These are phyloP conservation scores for Steinernema hermaphroditum DNA, from an alignment of 2,888 invertebrate species.

Conservation along the genomic window DNA sequence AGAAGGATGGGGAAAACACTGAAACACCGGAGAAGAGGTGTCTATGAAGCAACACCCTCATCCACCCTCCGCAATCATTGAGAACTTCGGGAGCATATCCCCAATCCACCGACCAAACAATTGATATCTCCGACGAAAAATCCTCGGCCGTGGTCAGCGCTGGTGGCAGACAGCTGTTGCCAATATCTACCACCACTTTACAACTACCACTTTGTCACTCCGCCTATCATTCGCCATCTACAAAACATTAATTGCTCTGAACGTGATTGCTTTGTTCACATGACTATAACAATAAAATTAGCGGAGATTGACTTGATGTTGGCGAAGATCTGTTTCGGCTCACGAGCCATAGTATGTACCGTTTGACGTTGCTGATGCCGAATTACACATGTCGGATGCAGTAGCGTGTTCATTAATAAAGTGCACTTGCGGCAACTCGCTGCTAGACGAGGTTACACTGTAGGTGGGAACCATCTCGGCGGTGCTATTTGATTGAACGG, in stretches of 20 bases:
- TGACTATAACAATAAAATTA: neutral
- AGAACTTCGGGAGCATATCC: neutral
- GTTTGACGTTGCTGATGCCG: neutral
- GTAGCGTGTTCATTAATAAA: conserved; percentile 16
- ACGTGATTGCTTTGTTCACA: conserved; percentile 21
- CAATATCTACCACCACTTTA: conserved; percentile 30
- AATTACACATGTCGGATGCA: conserved; percentile 2
- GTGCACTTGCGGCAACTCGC: conserved; percentile 19
- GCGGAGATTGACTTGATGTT: neutral
- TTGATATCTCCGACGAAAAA: conserved; percentile 12
- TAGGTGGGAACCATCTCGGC: conserved; percentile 17
- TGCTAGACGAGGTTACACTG: conserved; percentile 30
- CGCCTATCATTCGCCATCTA: conserved; percentile 12
- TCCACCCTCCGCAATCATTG: conserved; percentile 2
- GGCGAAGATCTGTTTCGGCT: neutral
- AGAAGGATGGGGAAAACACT: neutral
- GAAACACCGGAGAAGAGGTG: neutral
- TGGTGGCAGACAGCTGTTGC: conserved; percentile 24
- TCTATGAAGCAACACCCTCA: neutral
- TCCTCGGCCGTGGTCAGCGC: conserved; percentile 20
- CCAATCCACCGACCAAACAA: conserved; percentile 17
- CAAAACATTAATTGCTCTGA: neutral
- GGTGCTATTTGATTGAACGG: conserved; percentile 28
- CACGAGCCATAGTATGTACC: conserved; percentile 20
- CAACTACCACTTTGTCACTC: conserved; percentile 20